Percentiles rank a stretch among this genome's conserved stretches.
These are phyloP conservation scores for Actinia equina DNA, from an alignment of 64 coral and sea anemone species.

Conservation along the genomic window DNA sequence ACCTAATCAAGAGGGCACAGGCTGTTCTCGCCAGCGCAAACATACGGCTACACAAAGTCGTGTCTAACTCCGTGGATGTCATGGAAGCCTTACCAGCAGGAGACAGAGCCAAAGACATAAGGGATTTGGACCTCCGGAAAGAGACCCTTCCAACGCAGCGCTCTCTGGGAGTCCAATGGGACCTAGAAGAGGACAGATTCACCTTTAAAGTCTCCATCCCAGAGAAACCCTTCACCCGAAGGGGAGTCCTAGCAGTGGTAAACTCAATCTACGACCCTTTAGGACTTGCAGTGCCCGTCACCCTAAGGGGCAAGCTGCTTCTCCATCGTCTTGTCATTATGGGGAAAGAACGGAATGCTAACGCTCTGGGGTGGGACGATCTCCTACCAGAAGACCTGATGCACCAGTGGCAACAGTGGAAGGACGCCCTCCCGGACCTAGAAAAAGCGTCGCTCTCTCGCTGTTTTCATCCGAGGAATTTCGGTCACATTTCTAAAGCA, in stretches of 20 bases:
- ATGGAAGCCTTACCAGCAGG: conserved; percentile 8
- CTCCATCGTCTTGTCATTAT: conserved; percentile 24
- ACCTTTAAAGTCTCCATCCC: conserved; percentile 23
- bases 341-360: conserved; percentile 36
- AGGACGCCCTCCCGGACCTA: not conserved
- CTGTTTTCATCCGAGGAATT: conserved; percentile 32
- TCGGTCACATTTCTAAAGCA: conserved; percentile 15
- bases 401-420: conserved; percentile 39
- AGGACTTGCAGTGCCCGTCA: conserved; percentile 43
- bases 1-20: conserved; percentile 2
- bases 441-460: conserved; percentile 30
- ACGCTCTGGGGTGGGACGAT: conserved; percentile 45
- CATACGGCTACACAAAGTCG: not conserved
- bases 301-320: conserved; percentile 21
- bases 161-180: conserved; percentile 19
- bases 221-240: conserved; percentile 40
- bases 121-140: not conserved
- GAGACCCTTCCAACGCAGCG: conserved; percentile 1
- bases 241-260: conserved; percentile 36
- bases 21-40: not conserved
- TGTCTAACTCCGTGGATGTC: conserved; percentile 9
- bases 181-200: conserved; percentile 20
- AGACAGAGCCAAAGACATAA: not conserved
- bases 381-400: conserved; percentile 20
- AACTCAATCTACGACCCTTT: conserved; percentile 72